A percentile compares a stretch with the other conserved stretches of the same genome.
Evolutionary conservation across 2,888 invertebrate species (phyloP).

Genomic region (Leistus spinibarbis): DNA sequence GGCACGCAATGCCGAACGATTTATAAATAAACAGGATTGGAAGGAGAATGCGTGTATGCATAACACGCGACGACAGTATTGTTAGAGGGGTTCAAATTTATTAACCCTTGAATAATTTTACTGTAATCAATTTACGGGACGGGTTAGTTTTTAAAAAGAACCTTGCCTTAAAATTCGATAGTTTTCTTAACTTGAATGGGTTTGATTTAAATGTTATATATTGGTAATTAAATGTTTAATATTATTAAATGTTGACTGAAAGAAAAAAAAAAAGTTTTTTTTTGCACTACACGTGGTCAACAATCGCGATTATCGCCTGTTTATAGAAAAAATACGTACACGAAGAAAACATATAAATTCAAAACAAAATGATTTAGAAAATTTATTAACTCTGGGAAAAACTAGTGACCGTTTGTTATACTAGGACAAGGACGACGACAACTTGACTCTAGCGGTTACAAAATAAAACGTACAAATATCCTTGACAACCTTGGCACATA

Average conservation of each 20-base stretch:
- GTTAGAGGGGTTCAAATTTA: background rate
- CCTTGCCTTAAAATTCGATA: no score
- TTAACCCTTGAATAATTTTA: slow-evolving; percentile 1
- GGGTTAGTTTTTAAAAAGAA: background rate
- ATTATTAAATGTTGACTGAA: no score
- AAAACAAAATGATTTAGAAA: background rate
- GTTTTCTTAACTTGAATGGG: no score
- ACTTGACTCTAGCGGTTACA: background rate
- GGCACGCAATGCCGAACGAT: slow-evolving; percentile 2
- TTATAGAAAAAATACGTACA: background rate
- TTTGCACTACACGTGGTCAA: no score
- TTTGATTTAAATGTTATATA: no score
- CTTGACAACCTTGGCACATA: background rate
- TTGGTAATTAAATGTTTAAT: no score
- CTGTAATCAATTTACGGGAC: background rate
- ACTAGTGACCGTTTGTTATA: no score
- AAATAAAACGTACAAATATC: background rate
- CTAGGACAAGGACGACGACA: background rate
- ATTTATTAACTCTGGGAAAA: background rate
- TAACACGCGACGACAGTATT: background rate
- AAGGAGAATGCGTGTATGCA: background rate
- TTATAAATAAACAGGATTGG: slow-evolving; percentile 4
- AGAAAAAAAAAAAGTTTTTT: no score
- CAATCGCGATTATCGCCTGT: no score
- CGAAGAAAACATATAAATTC: slow-evolving; percentile 9